phyloP scores from a whole-genome alignment of 2,113 vertebrate species.

The Scatophagus argus region DNA sequence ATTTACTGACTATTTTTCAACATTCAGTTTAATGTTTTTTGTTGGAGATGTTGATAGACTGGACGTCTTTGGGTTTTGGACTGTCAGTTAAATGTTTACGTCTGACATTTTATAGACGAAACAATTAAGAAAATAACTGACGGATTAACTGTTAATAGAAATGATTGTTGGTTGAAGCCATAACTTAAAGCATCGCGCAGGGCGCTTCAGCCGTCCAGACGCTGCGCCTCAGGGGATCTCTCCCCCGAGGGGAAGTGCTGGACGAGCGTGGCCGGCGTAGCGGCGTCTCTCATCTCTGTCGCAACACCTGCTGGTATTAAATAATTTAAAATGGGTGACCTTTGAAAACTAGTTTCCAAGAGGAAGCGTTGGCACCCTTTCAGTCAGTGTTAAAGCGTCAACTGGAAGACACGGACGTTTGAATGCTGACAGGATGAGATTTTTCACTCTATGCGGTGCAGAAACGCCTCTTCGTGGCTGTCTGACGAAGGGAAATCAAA shows the following conservation, averaged over 20 bases:
- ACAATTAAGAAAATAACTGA: background rate
- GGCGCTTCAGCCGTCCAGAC: background rate
- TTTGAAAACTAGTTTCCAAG: constrained; percentile 12
- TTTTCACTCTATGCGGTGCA: background rate
- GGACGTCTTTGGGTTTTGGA: no score
- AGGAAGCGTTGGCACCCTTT: constrained; percentile 20
- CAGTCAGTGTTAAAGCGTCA: background rate
- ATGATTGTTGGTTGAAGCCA: background rate
- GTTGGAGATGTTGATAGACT: no score
- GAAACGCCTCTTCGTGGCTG: no score
- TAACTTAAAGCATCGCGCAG: background rate
- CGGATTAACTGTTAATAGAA: background rate
- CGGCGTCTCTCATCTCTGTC: background rate
- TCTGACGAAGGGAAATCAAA: background rate
- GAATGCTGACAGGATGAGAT: constrained; percentile 1
- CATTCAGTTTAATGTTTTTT: background rate
- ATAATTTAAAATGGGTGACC: constrained; percentile 14
- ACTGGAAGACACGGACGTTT: constrained; percentile 33
- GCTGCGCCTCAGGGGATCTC: background rate
- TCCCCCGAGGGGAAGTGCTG: background rate
- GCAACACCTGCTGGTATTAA: constrained; percentile 10
- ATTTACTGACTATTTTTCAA: background rate
- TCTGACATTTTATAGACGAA: background rate
- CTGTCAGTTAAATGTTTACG: background rate
- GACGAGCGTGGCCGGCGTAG: background rate